Base-by-base conservation (phyloP, 2,797 vertebrate genomes). In the Danio aesculapii region DNA sequence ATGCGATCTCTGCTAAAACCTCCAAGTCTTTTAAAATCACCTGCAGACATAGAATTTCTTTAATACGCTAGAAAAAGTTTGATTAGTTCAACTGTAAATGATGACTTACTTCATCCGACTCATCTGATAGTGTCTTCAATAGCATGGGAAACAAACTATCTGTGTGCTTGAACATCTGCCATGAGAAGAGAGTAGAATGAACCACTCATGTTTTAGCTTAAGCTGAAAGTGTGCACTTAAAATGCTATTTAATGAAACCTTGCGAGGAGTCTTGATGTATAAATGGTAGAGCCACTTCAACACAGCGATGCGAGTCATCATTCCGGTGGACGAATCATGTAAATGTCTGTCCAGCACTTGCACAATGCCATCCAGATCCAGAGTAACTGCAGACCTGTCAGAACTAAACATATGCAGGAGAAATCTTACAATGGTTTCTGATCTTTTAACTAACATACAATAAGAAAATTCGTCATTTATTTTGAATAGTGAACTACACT, bases 291-390 rank as follows among this genome's bases (percentile, higher is more conserved):
- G 94, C 98, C 98, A 99, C 81, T 98, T 99, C 19, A 99, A 92
- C 74, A 99, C 98, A 0, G 98, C 96, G 8, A 99, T 99, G 81
- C 98, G 96, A 0, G 97, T 99, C 98, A 99, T 99, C 98, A 99
- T 99, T 44, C 98, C 98, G 1, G 95, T 98, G 75, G 95, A 93
- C 0, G 93, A 93, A 87, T 99, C 97, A 0, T 94, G 97, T 62
- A 99, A 96, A 88, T 99, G 97, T 44, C 96, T 95, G 89, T 97
- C 97, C 68, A 99, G 85, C 17, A 99, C 98, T 86, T 99, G 97
- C 59, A 99, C 98, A n/a, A 99, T 99, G 4, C 97, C 96, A 1
- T 99, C 98, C 11, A 99, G 93, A 89, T 99, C 97, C 63, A 99
- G 92, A 7, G 93, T 96, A 53, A 98, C 97, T 0, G 93, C 95